Conservation (phyloP, 2,113 vertebrate species). For the Phaethon lepturus region DNA sequence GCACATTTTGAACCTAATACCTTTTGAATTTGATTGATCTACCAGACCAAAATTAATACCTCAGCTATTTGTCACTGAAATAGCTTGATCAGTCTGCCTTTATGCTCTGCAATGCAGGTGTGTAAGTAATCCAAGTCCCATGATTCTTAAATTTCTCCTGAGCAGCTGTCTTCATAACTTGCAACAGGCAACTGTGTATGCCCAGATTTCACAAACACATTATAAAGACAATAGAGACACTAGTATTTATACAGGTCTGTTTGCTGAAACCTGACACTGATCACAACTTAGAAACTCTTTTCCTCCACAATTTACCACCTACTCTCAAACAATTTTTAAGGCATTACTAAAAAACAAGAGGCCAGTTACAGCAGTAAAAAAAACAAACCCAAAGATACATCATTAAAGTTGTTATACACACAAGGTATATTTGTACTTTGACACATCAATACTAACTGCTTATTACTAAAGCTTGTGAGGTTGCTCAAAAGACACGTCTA, state of each 20-base stretch:
- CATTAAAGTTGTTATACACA: background rate
- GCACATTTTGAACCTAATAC: background rate
- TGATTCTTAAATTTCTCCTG: background rate
- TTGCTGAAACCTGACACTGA: background rate
- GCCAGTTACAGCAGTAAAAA: background rate
- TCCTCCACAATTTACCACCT: background rate
- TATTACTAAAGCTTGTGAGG: background rate
- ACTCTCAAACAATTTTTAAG: background rate
- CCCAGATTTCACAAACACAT: background rate
- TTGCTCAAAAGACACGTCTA: background rate
- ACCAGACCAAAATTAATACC: background rate
- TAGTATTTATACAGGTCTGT: background rate
- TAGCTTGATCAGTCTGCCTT: background rate
- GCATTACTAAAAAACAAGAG: background rate
- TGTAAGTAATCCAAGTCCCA: background rate
- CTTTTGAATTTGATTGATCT: background rate
- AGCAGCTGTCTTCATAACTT: background rate
- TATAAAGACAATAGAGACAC: background rate
- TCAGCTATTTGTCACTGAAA: background rate
- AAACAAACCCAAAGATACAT: background rate
- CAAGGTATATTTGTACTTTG: background rate
- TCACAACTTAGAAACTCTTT: background rate
- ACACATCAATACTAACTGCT: background rate
- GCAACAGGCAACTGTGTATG: rapidly evolving
- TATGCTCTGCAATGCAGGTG: background rate